These are phyloP conservation scores for Prinia subflava DNA, from an alignment of 2,113 vertebrate genomes.

Conservation along the genomic window DNA sequence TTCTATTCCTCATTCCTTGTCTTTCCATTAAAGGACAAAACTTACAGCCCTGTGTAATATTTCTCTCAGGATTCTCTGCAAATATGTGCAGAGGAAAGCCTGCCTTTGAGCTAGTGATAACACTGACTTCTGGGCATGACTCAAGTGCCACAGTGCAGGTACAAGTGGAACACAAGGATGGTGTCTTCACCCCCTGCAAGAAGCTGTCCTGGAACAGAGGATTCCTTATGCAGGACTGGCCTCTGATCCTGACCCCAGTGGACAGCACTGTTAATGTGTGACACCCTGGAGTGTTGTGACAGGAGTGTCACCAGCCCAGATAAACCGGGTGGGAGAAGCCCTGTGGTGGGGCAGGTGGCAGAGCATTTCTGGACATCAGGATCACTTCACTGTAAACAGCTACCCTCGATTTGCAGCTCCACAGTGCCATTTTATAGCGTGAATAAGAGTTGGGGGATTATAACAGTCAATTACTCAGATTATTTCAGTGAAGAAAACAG, in stretches of 20 bases:
- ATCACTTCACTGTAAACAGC: neutral
- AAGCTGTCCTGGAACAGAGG: neutral
- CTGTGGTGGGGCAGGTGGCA: neutral
- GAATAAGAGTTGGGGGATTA: neutral
- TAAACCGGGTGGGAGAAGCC: neutral
- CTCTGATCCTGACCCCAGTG: neutral
- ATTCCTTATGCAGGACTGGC: neutral
- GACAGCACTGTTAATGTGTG: neutral
- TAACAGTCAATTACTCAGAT: neutral
- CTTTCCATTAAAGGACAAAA: conserved; percentile 52
- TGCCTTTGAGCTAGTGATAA: neutral
- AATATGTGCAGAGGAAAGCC: neutral
- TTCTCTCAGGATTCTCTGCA: neutral
- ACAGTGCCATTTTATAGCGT: neutral
- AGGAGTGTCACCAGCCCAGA: neutral
- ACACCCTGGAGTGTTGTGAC: neutral
- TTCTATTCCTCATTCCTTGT: neutral
- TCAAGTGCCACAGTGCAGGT: neutral
- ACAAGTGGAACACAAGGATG: neutral
- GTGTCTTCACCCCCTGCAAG: neutral
- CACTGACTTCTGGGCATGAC: neutral
- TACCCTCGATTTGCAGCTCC: neutral
- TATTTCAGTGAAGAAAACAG: neutral
- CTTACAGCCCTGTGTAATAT: neutral
- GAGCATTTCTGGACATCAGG: neutral